phyloP scores from a whole-genome alignment of 2,113 vertebrate genomes.

The Protobothrops mucrosquamatus region DNA sequence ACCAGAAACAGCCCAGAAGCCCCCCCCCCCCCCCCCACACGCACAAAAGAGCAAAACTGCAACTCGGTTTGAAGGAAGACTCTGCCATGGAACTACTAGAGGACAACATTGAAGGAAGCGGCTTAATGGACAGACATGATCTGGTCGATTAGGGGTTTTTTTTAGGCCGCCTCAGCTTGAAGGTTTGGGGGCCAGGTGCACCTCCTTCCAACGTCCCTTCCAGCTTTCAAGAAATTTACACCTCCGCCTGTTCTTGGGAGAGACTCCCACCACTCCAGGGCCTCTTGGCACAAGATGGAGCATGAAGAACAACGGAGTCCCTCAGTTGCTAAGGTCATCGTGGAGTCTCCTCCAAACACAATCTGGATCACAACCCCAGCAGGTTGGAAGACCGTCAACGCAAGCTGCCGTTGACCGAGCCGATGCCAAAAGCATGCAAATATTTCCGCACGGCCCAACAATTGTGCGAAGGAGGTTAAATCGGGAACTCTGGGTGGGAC shows the following conservation, averaged over 20 bases:
- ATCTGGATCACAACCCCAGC: not conserved
- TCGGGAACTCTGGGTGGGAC: not conserved
- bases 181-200: not conserved
- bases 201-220: not conserved
- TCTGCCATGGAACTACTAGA: not conserved
- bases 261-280: not conserved
- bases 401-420: not conserved
- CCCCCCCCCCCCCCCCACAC: too few relatives aligned
- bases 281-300: not conserved
- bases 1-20: not conserved
- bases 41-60: rapidly evolving
- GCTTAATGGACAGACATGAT: not conserved
- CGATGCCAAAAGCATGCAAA: too few relatives aligned
- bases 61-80: not conserved
- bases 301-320: not conserved
- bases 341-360: too few relatives aligned
- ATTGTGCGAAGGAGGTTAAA: not conserved
- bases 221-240: not conserved
- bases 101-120: not conserved
- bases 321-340: too few relatives aligned
- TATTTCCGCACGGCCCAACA: not conserved
- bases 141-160: not conserved
- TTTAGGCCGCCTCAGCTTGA: not conserved
- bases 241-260: not conserved
- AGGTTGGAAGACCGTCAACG: not conserved